Evolutionary conservation across 2,797 vertebrate species (phyloP), one percentile per base, ranked within the genome.

Genomic region (Corythornis leucogaster): DNA sequence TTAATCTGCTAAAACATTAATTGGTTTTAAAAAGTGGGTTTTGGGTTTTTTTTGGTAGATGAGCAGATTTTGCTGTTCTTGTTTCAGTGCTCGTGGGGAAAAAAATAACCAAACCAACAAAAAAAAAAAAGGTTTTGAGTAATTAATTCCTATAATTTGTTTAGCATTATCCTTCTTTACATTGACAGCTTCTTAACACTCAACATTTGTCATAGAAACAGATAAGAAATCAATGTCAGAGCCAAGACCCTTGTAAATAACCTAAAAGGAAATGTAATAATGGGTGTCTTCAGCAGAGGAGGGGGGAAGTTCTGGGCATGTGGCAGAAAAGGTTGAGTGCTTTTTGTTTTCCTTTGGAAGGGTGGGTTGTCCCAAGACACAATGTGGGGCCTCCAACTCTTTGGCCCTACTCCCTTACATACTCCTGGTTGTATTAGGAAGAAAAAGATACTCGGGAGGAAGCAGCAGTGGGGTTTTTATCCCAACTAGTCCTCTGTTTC

Each of bases 171-270:
- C 81, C 85, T 82, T 76, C 90, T 73, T 61, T 92, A 69, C 85
- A 89, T 74, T 2, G 13, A 57, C 69, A 87, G 59, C 78, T 91
- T 61, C 90, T 93, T 93, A 85, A 94, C 91, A 90, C 92, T 93
- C 81, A 87, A 50, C 81, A 55, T 89, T 87, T 95, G 85, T 93
- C 80, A 61, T 76, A 87, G 74, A 55, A 94, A 55, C 61, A 87
- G 94, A 89, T 95, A 95, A 85, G 93, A 95, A 94, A 93, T 91
- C 93, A 96, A 69, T 95, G 95, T 96, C 94, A 94, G 94, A 95
- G 91, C 96, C 96, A 94, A 93, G 93, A 97, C 87, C 87, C 91
- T 95, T 93, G 75, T 93, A 89, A 94, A 92, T 74, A 93, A 95
- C 53, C 78, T 14, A 2, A 89, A 95, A 90, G 94, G 64, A 88